Base-by-base conservation (phyloP, 2,797 vertebrate genomes). In the Neosilurus hyrtlii region DNA sequence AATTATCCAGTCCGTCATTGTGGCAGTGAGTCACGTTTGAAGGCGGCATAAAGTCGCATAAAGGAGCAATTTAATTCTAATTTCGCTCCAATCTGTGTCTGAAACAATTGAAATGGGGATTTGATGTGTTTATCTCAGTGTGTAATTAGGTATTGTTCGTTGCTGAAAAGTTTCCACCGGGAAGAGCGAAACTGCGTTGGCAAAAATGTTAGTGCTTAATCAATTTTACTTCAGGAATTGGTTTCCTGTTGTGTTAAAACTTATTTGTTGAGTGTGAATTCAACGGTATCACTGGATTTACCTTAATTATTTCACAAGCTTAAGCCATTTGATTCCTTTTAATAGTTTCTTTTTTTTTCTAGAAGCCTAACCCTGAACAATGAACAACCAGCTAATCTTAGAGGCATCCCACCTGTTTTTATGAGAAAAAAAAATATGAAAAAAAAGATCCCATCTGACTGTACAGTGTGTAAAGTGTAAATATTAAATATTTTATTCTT, bases 21-120 rank as follows among this genome's bases (percentile, higher is more conserved):
- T 94, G 88, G 84, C 79, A 92, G 91, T 92, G 92, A 94, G 89
- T 94, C 93, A 94, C 88, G 92, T 89, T 92, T 91, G 89, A 92
- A 90, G 90, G 89, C 90, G 89, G 90, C 68, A 84, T 87, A 91
- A 91, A 90, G 86, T 91, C 87, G 89, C 86, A 92, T 90, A 89
- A 93, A 93, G 90, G 88, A 84, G 92, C 92, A 91, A 91, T 93
- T 93, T 92, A 84, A 91, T 92, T 93, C 90, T 87, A 90, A 92
- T 93, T 94, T 89, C 78, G 82, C 86, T 88, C 83, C 90, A 89
- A 93, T 94, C 92, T 90, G 90, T 90, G 92, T 93, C 86, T 89
- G 87, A 91, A 91, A 92, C 91, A 93, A 92, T 91, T 88, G 86
- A 89, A 88, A 88, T 82, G 84, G 86, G 89, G 88, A 89, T 91